Evolutionary conservation across 2,113 vertebrate species (phyloP), one percentile per base, ranked within the genome.

Genomic region (Aldabrachelys gigantea): DNA sequence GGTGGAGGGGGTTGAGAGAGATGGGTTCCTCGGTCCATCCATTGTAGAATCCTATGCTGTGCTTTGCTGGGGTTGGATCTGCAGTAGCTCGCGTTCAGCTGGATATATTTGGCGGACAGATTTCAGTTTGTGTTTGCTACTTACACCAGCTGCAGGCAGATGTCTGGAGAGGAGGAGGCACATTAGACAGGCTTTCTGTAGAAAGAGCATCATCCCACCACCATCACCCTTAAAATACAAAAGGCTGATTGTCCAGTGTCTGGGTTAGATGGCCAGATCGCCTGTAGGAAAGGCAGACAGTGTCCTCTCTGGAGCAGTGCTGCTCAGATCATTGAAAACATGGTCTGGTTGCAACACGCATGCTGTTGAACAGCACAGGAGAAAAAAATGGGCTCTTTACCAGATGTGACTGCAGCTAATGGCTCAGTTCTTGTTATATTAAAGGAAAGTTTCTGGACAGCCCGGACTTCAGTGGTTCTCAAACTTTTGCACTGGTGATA

Each of bases 361-460:
- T 22, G 10, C 22, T 5, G 19, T 31, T 50, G 59, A n/a, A 35
- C 16, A 19, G n/a, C 5, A 10, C 8, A 21, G 5, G 44, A 22
- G 49, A n/a, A 56, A 44, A 6, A 56, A 56, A 9, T 5, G 4
- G 49, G 10, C 50, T 83, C 10, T 38, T 85, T 44, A 31, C 17
- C 53, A 53, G 53, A 25, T 17, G 38, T 16, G 19, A 69, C 69
- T 13, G 12, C 11, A 9, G 10, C 41, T 38, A 44, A 52, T 29
- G 8, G 27, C 12, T 4, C 56, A 38, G 56, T 50, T 50, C 54
- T 35, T 62, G 21, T 44, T 50, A 14, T n/a, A 29, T 47, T 85
- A 13, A 52, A 54, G 5, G 0, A 0, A 8, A 38, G 8, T 2
- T 31, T 8, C 19, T 29, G 47, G 13, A 76, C 52, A 82, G 31